phyloP scores from a whole-genome alignment of 2,113 vertebrate species.

The Melanocharis versteri region DNA sequence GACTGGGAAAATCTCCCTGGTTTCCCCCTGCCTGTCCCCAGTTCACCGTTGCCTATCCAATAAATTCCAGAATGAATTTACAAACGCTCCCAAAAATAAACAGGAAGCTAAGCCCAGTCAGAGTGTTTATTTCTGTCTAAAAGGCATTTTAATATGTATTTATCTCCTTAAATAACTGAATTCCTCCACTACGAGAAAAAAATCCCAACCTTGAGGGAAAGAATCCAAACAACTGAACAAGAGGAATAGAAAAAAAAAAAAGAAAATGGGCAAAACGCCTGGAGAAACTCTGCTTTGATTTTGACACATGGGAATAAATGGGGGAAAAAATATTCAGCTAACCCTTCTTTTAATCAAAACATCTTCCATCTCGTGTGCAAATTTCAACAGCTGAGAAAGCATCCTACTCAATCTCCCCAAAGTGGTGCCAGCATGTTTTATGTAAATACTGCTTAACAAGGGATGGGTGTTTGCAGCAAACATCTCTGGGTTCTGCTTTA shows the following conservation, averaged over 20 bases:
- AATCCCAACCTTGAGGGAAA: neutral
- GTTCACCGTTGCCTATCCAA: neutral
- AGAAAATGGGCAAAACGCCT: slow-evolving; percentile 27
- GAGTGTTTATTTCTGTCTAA: neutral
- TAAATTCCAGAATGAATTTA: neutral
- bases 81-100: neutral
- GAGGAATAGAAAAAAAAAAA: neutral
- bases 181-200: neutral
- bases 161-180: neutral
- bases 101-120: neutral
- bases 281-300: slow-evolving; percentile 47
- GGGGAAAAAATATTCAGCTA: slow-evolving; percentile 3
- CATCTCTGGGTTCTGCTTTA: neutral
- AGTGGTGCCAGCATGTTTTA: slow-evolving; percentile 36
- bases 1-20: neutral
- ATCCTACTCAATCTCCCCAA: slow-evolving; percentile 24
- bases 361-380: slow-evolving; percentile 50
- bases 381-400: slow-evolving; percentile 57
- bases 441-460: slow-evolving; percentile 32
- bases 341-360: slow-evolving; percentile 32
- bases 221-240: neutral
- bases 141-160: neutral
- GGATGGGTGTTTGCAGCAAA: neutral
- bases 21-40: neutral
- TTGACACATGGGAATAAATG: slow-evolving; percentile 44